These are phyloP conservation scores for Biston betularia DNA, from an alignment of 2,888 invertebrate genomes.

Conservation along the genomic window DNA sequence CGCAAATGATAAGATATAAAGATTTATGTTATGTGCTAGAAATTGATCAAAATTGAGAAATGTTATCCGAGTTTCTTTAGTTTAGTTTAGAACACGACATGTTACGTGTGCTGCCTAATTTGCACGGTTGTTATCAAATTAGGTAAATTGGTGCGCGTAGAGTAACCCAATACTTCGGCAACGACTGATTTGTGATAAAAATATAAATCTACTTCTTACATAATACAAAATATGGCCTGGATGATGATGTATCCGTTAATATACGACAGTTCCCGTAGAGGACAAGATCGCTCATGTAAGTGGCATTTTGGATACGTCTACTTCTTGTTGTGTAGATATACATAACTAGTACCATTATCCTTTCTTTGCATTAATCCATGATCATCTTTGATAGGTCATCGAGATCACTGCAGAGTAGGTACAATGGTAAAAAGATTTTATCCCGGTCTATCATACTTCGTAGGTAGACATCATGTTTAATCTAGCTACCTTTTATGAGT, in stretches of 20 bases:
- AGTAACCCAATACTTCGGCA: background rate
- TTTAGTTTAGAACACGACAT: conserved; percentile 17
- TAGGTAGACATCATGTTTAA: too few species aligned
- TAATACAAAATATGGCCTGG: conserved; percentile 39
- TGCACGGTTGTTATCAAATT: conserved; percentile 6
- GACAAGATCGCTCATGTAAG: conserved; percentile 41
- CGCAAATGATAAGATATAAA: conserved; percentile 42
- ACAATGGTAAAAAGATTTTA: background rate
- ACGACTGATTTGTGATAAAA: conserved; percentile 8
- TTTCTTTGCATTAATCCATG: background rate
- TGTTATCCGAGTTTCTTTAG: background rate
- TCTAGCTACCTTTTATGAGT: too few species aligned
- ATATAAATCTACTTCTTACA: background rate
- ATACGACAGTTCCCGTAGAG: conserved; percentile 32
- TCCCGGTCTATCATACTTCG: background rate
- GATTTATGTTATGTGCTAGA: conserved; percentile 2
- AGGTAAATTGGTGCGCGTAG: conserved; percentile 9
- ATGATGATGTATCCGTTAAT: conserved; percentile 38
- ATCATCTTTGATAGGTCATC: too few species aligned
- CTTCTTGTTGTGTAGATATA: background rate
- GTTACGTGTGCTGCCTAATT: conserved; percentile 9
- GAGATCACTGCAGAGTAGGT: too few species aligned
- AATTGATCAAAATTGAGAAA: conserved; percentile 8
- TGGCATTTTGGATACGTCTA: conserved; percentile 3
- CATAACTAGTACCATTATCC: background rate